Evolutionary conservation across 37 sponge, comb jelly and placozoan genomes (phyloP), one percentile per base, ranked within the genome.

Genomic region (Beroe ovata): DNA sequence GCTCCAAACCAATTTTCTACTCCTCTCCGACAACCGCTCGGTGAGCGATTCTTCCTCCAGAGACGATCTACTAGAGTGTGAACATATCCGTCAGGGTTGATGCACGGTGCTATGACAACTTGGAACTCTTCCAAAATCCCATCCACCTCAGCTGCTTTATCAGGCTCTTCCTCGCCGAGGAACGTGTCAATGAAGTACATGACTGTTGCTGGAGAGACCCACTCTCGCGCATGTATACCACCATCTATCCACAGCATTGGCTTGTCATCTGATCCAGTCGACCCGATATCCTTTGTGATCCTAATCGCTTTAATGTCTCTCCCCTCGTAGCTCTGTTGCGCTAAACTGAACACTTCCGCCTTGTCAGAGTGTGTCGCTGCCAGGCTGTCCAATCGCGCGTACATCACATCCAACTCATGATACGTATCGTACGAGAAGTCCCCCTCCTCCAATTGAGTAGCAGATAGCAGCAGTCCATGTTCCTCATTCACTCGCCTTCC

Each of bases 81-180:
- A 11, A 30, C 89, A 29, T 88, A 88, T 19, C 89, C 89, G 61
- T 88, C 89, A 18, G 89, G 62, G 89, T 88, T 88, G 28, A 88
- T 60, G 35, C 36, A 60, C 33, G 89, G 89, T 11, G 62, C 60
- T 26, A 88, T 88, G 25, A 77, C 54, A 37, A 77, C n/a, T 35
- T 77, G 84, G 84, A 32, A 77, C 38, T 37, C 40, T 21, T 77
- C 84, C 25, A 77, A 22, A 1, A 77, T 20, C 16, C 22, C 58
- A 2, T 3, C 36, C 58, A 77, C 38, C 47, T 36, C 11, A 0
- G 16, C 54, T 0, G 3, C 28, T 40, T 42, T 39, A 3, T 77
- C 84, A 1, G 37, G n/a, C 54, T 77, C 84, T 28, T 39, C 26
- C 26, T 77, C 54, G 4, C 84, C 84, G 23, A 77, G 54, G 28